A percentile compares a stretch with the other conserved stretches of the same genome.
phyloP scores from a whole-genome alignment of 2,113 vertebrate species.

The Gymnarchus niloticus region DNA sequence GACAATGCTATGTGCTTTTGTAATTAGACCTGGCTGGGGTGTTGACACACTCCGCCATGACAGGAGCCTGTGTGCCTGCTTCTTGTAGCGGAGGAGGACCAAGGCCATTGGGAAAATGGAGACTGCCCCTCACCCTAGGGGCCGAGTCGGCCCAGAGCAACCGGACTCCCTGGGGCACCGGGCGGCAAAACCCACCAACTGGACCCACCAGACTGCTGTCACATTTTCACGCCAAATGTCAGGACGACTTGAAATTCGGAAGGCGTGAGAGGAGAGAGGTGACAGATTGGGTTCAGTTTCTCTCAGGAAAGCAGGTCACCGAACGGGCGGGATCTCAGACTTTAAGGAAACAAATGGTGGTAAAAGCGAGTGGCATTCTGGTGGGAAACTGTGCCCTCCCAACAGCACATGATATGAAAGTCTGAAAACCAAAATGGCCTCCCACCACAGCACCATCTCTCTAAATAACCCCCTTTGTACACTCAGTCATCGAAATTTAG shows the following conservation, averaged over 20 bases:
- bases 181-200: neutral
- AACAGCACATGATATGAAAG: neutral
- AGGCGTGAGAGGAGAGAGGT: neutral
- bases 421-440: neutral
- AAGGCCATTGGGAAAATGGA: neutral
- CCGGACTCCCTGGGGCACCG: no score
- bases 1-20: conserved; percentile 25
- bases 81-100: neutral
- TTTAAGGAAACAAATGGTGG: no score
- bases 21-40: conserved; percentile 24
- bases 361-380: no score
- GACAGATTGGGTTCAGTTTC: neutral
- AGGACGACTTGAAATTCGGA: neutral
- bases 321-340: neutral
- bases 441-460: neutral
- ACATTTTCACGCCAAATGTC: neutral
- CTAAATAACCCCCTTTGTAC: neutral
- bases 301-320: neutral
- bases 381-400: no score
- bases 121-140: no score
- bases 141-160: neutral
- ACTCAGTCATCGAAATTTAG: neutral
- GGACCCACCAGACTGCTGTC: neutral
- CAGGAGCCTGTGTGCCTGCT: neutral
- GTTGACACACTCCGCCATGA: neutral